These are phyloP conservation scores for Harpalus rubripes DNA, from an alignment of 2,888 invertebrate genomes.

Conservation along the genomic window DNA sequence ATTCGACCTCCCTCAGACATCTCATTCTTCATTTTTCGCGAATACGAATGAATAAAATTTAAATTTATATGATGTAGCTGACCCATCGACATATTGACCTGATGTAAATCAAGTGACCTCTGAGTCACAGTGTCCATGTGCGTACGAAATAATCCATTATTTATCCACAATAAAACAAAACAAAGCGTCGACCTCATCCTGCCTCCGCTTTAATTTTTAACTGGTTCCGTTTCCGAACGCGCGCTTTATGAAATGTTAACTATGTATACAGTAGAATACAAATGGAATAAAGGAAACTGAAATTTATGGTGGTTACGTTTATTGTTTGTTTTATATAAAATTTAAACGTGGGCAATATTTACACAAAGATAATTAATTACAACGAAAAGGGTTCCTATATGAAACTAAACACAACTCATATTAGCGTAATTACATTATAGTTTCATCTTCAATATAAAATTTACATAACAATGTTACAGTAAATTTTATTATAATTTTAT, in stretches of 20 bases:
- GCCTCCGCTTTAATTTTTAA: constrained; percentile 38
- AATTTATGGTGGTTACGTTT: constrained; percentile 5
- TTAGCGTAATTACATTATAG: no score
- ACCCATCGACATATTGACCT: background rate
- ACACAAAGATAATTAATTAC: background rate
- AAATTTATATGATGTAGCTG: background rate
- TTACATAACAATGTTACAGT: no score
- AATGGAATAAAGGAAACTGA: background rate
- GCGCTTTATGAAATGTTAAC: constrained; percentile 49
- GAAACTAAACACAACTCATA: no score
- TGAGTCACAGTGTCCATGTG: background rate
- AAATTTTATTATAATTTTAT: no score
- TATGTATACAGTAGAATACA: background rate
- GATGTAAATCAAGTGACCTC: background rate
- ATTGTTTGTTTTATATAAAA: background rate
- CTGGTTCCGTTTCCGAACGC: constrained; percentile 28
- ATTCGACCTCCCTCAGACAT: no score
- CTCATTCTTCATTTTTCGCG: background rate
- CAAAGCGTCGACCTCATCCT: constrained; percentile 27
- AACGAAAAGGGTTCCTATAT: no score
- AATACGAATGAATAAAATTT: constrained; percentile 1
- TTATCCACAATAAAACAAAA: constrained; percentile 54
- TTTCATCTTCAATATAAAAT: no score
- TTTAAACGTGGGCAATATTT: background rate
- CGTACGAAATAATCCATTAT: constrained; percentile 43